Conservation (phyloP, 1,140 invertebrate species). For the Scaptomyza pallida region DNA sequence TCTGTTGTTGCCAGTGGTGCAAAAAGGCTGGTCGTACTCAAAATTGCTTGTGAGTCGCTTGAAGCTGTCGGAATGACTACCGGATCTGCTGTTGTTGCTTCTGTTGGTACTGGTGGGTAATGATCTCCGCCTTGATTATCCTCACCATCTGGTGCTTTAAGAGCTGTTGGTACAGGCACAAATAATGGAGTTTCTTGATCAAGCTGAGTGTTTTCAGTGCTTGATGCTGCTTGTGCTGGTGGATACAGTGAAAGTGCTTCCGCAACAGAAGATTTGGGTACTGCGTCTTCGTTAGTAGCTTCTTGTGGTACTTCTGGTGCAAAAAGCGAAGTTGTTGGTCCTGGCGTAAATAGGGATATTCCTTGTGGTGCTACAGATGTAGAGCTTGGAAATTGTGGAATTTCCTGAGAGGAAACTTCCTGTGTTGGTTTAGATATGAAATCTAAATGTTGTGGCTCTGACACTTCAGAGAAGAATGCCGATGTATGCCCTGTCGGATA, state of each 20-base stretch:
- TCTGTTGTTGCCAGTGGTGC: conserved; percentile 14
- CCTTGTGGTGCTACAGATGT: conserved; percentile 4
- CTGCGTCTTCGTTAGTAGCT: background rate
- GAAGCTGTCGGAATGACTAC: background rate
- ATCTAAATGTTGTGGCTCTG: background rate
- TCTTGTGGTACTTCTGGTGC: background rate
- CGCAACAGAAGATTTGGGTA: background rate
- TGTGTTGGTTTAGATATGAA: background rate
- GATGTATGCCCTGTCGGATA: background rate
- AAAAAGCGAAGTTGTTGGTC: background rate
- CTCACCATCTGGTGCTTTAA: conserved; percentile 14
- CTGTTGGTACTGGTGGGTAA: conserved; percentile 36
- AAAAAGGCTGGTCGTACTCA: conserved; percentile 20
- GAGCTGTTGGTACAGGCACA: conserved; percentile 57
- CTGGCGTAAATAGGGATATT: background rate
- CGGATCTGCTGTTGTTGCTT: background rate
- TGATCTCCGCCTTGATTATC: conserved; percentile 9
- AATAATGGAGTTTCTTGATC: conserved; percentile 37
- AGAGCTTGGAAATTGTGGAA: conserved; percentile 10
- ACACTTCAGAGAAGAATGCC: conserved; percentile 15
- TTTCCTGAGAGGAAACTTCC: conserved; percentile 8
- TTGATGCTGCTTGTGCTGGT: background rate
- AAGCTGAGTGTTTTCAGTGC: background rate
- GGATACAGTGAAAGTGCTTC: conserved; percentile 12
- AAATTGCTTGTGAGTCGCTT: conserved; percentile 1